Evolutionary conservation across 2,888 invertebrate genomes (phyloP).

Genomic region (Abrostola triplasia): DNA sequence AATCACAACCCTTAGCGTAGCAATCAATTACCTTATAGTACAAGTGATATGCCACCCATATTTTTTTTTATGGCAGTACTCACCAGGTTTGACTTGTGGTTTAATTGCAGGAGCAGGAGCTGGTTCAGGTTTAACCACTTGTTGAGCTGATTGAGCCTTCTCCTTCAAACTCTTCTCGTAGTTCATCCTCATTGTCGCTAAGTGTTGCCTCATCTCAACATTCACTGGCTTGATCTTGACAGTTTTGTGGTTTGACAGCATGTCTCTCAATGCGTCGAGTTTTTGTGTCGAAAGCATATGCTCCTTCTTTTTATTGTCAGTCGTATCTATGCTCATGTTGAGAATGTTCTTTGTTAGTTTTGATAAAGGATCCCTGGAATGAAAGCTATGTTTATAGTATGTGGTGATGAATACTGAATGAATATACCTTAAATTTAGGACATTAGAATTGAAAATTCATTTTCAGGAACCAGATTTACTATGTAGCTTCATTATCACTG

Average conservation of each 20-base stretch:
- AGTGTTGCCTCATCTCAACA: slow-evolving; percentile 78
- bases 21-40: neutral
- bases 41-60: no score
- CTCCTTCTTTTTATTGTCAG: slow-evolving; percentile 70
- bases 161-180: slow-evolving; percentile 76
- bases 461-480: no score
- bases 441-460: no score
- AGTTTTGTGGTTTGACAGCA: slow-evolving; percentile 85
- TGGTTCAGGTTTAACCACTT: slow-evolving; percentile 14
- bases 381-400: slow-evolving; percentile 1
- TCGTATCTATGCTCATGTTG: slow-evolving; percentile 84
- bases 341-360: slow-evolving; percentile 85
- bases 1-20: no score
- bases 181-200: slow-evolving; percentile 73
- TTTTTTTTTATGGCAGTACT: no score
- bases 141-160: slow-evolving; percentile 51
- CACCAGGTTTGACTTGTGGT: slow-evolving; percentile 50
- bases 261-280: slow-evolving; percentile 82
- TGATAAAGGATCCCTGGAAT: slow-evolving; percentile 79
- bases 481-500: no score
- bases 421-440: no score
- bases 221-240: slow-evolving; percentile 85
- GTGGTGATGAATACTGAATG: no score
- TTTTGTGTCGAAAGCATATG: slow-evolving; percentile 83
- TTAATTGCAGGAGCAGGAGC: slow-evolving; percentile 34